These are phyloP conservation scores for Lepas anatifera DNA, from an alignment of 2,888 invertebrate species.

Conservation along the genomic window DNA sequence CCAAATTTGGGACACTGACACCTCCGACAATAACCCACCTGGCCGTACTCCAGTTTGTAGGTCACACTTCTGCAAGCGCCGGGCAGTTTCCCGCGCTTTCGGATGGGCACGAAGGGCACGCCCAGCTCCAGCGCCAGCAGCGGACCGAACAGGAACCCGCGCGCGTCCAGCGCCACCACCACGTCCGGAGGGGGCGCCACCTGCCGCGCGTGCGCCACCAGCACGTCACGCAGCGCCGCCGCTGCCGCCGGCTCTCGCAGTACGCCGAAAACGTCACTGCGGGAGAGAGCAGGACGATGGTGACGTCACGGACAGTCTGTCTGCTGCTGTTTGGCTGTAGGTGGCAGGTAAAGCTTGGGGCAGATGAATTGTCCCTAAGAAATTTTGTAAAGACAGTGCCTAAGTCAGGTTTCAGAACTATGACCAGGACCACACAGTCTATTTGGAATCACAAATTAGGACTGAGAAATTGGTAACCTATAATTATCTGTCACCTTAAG, in stretches of 20 bases:
- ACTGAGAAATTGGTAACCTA: background rate
- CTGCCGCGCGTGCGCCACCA: constrained; percentile 49
- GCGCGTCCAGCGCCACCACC: constrained; percentile 77
- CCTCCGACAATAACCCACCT: too few species aligned
- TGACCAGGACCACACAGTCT: too few species aligned
- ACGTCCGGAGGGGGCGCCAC: constrained; percentile 52
- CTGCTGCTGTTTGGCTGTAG: constrained; percentile 14
- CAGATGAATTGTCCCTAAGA: too few species aligned
- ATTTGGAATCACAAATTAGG: background rate
- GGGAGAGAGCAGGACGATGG: constrained; percentile 22
- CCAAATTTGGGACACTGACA: too few species aligned
- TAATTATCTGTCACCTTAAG: background rate
- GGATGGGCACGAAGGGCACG: constrained; percentile 75
- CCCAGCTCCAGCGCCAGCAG: constrained; percentile 63
- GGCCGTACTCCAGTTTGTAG: constrained; percentile 82
- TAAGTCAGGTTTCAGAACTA: too few species aligned
- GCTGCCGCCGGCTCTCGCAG: constrained; percentile 59
- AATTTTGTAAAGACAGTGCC: too few species aligned
- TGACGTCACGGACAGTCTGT: background rate
- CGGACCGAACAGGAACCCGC: constrained; percentile 90
- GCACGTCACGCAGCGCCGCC: constrained; percentile 52
- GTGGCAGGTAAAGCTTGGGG: too few species aligned
- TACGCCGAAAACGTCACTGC: constrained; percentile 86
- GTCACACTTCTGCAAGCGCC: constrained; percentile 56
- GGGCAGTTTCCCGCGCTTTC: constrained; percentile 93